Conservation (phyloP, 2,113 vertebrate species). For the Phycodurus eques region DNA sequence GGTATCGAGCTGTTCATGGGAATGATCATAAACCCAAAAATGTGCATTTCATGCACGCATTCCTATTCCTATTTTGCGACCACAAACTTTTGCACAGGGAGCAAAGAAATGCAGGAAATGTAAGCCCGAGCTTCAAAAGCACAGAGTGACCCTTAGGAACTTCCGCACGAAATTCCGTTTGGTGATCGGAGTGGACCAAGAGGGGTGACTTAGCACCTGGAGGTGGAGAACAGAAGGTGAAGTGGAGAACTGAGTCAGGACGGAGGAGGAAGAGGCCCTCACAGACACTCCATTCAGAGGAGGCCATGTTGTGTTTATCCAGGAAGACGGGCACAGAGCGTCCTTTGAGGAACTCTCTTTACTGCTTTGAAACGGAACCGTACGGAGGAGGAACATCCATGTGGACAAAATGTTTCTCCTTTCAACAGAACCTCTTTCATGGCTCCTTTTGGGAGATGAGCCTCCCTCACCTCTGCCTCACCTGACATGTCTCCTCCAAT, state of each 20-base stretch:
- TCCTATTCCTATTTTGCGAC: not conserved
- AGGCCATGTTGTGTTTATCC: constrained; percentile 60
- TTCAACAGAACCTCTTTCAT: constrained; percentile 66
- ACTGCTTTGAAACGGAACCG: constrained; percentile 59
- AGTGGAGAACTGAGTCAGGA: not conserved
- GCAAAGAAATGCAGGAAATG: not conserved
- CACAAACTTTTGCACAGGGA: not conserved
- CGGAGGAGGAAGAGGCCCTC: not conserved
- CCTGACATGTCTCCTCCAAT: constrained; percentile 24
- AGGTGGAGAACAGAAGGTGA: not conserved
- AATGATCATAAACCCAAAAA: too few species aligned
- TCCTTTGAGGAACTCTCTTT: constrained; percentile 59
- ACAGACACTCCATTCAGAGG: constrained; percentile 1
- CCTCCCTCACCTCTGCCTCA: not conserved
- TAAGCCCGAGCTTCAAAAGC: not conserved
- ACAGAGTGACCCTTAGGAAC: not conserved
- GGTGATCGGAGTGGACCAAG: not conserved
- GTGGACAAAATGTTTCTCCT: constrained; percentile 64
- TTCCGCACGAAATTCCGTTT: not conserved
- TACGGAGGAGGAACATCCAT: constrained; percentile 60
- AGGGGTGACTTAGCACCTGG: not conserved
- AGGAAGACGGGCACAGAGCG: constrained; percentile 56
- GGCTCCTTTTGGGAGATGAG: constrained; percentile 4
- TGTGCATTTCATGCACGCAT: too few species aligned
- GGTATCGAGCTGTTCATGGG: too few species aligned